Conservation (phyloP, 2,888 invertebrate species). For the Lepas anatifera region DNA sequence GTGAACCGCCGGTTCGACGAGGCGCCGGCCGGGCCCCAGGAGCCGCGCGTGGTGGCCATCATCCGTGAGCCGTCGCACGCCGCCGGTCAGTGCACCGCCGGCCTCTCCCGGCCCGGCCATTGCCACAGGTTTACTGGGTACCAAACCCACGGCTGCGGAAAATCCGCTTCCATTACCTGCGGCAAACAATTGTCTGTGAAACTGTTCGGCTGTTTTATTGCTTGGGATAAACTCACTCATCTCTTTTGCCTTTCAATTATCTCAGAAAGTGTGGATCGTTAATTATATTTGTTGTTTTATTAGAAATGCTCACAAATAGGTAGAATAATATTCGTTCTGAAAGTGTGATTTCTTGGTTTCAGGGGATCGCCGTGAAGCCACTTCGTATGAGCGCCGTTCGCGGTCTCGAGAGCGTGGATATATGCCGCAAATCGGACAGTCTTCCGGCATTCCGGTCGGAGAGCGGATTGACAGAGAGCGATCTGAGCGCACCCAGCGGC, state of each 20-base stretch:
- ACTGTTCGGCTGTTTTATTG: too few species aligned
- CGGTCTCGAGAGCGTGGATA: neutral
- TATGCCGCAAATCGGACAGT: neutral
- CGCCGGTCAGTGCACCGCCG: neutral
- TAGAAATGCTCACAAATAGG: too few species aligned
- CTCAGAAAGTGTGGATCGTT: too few species aligned
- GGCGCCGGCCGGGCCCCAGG: neutral
- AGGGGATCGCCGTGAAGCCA: neutral
- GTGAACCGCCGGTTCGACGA: constrained; percentile 11
- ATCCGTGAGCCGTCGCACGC: neutral
- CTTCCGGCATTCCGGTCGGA: neutral
- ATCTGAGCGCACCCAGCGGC: constrained; percentile 4
- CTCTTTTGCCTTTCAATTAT: too few species aligned
- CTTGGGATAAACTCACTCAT: too few species aligned
- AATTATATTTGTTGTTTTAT: neutral
- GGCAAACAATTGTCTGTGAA: too few species aligned
- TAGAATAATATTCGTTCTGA: too few species aligned
- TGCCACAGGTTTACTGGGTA: too few species aligned
- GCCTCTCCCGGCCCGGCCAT: too few species aligned
- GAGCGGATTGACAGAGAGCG: constrained; percentile 4
- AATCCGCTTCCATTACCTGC: too few species aligned
- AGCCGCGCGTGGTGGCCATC: constrained; percentile 12
- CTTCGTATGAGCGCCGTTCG: neutral
- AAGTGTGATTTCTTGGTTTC: neutral
- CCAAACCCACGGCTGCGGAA: too few species aligned